Base-by-base conservation (phyloP, 2,113 vertebrate species). In the Ophthalmolycus amberensis region DNA sequence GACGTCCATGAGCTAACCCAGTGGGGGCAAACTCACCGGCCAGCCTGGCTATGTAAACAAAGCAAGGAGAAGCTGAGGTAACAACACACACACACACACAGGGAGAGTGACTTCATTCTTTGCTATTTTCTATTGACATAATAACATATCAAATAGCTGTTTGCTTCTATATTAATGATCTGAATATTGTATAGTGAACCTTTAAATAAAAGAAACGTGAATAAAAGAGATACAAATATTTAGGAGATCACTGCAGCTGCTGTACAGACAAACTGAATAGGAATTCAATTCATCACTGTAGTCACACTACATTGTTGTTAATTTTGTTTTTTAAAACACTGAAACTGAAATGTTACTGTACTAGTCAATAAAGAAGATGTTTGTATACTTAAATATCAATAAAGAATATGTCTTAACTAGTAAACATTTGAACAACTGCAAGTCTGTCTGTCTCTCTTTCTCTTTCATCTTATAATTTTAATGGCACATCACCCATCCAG, bases 401-500 rank as follows among this genome's bases (percentile, higher is more conserved):
- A 29, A 67, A 48, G 3, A 71, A 29, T 15, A 10, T 25, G 34
- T 48, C 58, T 32, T 50, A 66, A 65, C 34, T 5, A 67, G 80
- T 38, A 42, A 25, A 80, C 63, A 50, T 42, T 44, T 52, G 15
- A 74, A 62, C 63, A 20, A 63, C 38, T 58, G 66, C 32, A 59
- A 54, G 20, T 37, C 32, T 62, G 4, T 40, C 22, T 34, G 4
- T 0, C 8, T 46, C 32, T 42, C n/a, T 29, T 8, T 0, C 7
- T 54, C 27, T 8, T 6, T 32, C 27, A 7, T 16, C 58, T 79
- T 29, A 65, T 69, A n/a, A 76, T 71, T 71, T 60, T 74, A 46
- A 81, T 71, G 79, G 69, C 82, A 82, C 62, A 80, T 90, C 74
- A 82, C 71, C 80, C 76, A 71, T 40, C 60, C 29, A 78, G 65